Conservation (phyloP, 2,888 invertebrate genomes). For the Napeogenes sylphis region DNA sequence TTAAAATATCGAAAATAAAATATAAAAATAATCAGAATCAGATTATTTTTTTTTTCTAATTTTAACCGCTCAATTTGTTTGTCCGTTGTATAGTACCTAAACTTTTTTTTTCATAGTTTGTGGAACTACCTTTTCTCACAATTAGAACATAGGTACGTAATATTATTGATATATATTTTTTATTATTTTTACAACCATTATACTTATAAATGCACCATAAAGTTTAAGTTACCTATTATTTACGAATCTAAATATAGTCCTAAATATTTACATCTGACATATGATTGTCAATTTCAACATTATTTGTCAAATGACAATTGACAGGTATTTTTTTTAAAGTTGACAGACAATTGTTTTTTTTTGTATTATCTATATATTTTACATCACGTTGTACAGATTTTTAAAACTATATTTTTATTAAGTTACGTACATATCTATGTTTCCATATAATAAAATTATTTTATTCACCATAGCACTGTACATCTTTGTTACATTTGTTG, state of each 20-base stretch:
- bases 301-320: constrained; percentile 2
- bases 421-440: constrained; percentile 7
- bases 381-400: too few species aligned
- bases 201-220: not conserved
- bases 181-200: not conserved
- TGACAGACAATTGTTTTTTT: too few species aligned
- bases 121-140: too few species aligned
- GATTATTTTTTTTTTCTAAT: too few species aligned
- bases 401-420: not conserved
- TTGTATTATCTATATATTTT: too few species aligned
- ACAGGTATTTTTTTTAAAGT: not conserved
- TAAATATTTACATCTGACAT: too few species aligned
- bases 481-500: constrained; percentile 23
- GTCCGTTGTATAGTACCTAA: too few species aligned
- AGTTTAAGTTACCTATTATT: constrained; percentile 6
- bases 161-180: not conserved
- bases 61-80: too few species aligned
- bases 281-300: too few species aligned
- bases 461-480: constrained; percentile 15
- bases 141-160: not conserved
- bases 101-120: too few species aligned
- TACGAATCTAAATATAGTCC: not conserved
- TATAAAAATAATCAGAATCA: too few species aligned
- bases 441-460: not conserved
- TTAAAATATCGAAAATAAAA: not conserved